A percentile compares a stretch with the other conserved stretches of the same genome.
Conservation (phyloP, 2,113 vertebrate genomes). For the zebrafish (Danio rerio) region DNA sequence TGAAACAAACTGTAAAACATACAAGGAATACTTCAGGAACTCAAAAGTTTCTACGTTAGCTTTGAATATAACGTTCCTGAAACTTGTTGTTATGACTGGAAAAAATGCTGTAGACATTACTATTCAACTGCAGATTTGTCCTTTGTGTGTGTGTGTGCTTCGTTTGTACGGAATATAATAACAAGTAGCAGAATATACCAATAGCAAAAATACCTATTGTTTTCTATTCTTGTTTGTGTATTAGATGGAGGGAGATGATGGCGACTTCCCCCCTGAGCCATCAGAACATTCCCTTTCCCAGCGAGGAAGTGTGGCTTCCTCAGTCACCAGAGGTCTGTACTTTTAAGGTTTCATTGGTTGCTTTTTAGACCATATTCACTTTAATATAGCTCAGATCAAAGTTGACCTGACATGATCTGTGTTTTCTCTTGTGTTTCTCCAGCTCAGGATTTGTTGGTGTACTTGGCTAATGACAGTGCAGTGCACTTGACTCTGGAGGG, state of each 20-base stretch:
- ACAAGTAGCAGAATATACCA: not conserved
- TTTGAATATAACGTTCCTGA: not conserved
- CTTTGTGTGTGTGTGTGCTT: not conserved
- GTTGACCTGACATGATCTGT: not conserved
- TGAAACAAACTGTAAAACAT: not conserved
- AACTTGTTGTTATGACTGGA: not conserved
- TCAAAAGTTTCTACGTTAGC: conserved; percentile 5
- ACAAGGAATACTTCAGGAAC: not conserved
- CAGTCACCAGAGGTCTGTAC: conserved; percentile 80
- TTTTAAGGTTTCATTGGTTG: not conserved
- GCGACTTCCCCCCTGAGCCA: conserved; percentile 69
- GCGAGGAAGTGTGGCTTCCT: conserved; percentile 87
- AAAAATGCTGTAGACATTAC: not conserved
- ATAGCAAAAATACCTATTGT: not conserved
- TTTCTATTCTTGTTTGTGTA: not conserved
- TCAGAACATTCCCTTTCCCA: conserved; percentile 77
- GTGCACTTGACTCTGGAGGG: conserved; percentile 83
- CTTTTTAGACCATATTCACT: not conserved
- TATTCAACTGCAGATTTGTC: too few species aligned
- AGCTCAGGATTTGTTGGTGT: conserved; percentile 85
- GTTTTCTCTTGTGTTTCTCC: conserved; percentile 8
- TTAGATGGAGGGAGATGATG: conserved; percentile 85
- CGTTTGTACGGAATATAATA: not conserved
- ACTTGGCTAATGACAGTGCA: conserved; percentile 80
- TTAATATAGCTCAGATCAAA: not conserved